These are phyloP conservation scores for Anastatus disparis DNA, from an alignment of 1,140 invertebrate species.

Conservation along the genomic window DNA sequence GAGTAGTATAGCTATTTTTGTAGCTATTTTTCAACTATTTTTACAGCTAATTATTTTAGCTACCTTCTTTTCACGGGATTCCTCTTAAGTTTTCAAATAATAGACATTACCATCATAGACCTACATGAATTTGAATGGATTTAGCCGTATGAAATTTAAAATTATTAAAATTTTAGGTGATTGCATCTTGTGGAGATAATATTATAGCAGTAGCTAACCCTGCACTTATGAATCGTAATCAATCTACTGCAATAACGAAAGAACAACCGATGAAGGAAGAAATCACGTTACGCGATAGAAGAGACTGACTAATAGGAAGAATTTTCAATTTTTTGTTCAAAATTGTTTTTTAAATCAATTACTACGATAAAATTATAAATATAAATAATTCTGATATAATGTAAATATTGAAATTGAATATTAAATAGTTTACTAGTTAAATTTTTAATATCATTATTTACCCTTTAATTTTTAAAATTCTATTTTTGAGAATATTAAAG, in stretches of 20 bases:
- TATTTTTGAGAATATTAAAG: too few relatives aligned
- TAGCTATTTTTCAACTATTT: too few relatives aligned
- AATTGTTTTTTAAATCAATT: too few relatives aligned
- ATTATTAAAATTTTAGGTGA: slow-evolving; percentile 69
- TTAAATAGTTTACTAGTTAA: slow-evolving; percentile 32
- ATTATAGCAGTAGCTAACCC: slow-evolving; percentile 90
- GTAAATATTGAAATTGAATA: slow-evolving; percentile 37
- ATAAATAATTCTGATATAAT: slow-evolving; percentile 29
- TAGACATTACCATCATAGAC: too few relatives aligned
- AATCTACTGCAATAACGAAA: slow-evolving; percentile 21
- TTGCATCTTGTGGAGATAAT: slow-evolving; percentile 83
- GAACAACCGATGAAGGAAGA: slow-evolving; percentile 61
- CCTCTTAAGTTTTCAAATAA: too few relatives aligned
- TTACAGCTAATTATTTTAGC: too few relatives aligned
- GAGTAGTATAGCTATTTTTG: too few relatives aligned
- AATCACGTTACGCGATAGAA: slow-evolving; percentile 44
- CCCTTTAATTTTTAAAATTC: too few relatives aligned
- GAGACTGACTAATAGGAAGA: slow-evolving; percentile 34
- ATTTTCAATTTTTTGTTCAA: slow-evolving; percentile 22
- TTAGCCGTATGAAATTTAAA: too few relatives aligned
- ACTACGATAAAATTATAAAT: too few relatives aligned
- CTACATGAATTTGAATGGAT: too few relatives aligned
- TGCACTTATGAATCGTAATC: slow-evolving; percentile 71
- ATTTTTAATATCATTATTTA: neutral
- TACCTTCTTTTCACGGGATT: too few relatives aligned